Base-by-base conservation (phyloP, 2,113 vertebrate species). In the Dicentrarchus labrax region DNA sequence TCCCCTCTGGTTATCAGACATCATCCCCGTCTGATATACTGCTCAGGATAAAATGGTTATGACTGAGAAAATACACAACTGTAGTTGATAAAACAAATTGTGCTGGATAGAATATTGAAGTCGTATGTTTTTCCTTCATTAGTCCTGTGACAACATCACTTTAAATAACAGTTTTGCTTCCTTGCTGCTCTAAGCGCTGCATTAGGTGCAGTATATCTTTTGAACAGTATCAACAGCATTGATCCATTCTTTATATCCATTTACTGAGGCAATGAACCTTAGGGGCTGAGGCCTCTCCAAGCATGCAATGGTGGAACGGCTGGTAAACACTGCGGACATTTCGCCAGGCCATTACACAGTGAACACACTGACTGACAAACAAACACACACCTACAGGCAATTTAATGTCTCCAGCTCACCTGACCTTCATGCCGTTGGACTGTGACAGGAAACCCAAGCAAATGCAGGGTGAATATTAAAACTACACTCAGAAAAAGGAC, bases 1-100 rank as follows among this genome's bases (percentile, higher is more conserved):
- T 22, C 16, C 45, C 48, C 43, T 1, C 53, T 13, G 61, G 38
- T 87, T 72, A 77, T 87, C 81, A 75, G 51, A 81, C 86, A 76
- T 80, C 41, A 48, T 72, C 13, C 21, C 8, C 38, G 69, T 59
- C 41, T 67, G 61, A 57, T 75, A 65, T 57, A 50, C 41, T 53
- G 60, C 50, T 24, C 36, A 38, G 62, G 36, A 67, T 82, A 78
- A 82, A 72, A 60, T 48, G 65, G 43, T 54, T 78, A 60, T 22
- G 53, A 50, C 51, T 48, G 41, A 72, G 36, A 74, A 78, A 81
- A 62, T 4, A 41, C 17, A 60, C 24, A 70, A 50, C 57, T 84
- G 59, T 54, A n/a, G 43, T 39, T 15, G 51, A 75, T 80, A 12
- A 77, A 43, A 77, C 68, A 64, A 56, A 13, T 51, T 64, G 13